Percentiles rank a stretch among this genome's conserved stretches.
These are phyloP conservation scores for Micrasema minimum DNA, from an alignment of 1,140 invertebrate species.

Conservation along the genomic window DNA sequence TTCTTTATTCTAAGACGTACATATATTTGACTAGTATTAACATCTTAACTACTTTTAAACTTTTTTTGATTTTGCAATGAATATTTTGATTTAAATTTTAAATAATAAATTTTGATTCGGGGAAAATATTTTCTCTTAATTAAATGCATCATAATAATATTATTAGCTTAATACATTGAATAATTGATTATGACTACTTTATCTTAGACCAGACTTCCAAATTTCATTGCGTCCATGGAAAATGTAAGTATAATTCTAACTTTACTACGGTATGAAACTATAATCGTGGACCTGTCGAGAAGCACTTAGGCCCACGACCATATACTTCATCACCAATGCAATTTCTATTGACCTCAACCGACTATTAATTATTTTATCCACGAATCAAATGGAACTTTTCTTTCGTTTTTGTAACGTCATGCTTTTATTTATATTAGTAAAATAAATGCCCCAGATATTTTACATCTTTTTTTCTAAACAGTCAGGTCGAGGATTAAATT, in stretches of 20 bases:
- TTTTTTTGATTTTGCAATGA: too few relatives aligned
- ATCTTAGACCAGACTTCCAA: too few relatives aligned
- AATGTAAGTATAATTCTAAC: too few relatives aligned
- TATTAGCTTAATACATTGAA: neutral
- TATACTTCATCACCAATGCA: constrained; percentile 36
- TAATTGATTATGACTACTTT: neutral
- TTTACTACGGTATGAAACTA: constrained; percentile 36
- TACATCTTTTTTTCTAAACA: constrained; percentile 47
- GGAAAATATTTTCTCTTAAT: too few relatives aligned
- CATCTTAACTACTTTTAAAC: neutral
- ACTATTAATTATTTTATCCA: constrained; percentile 41
- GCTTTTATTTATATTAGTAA: constrained; percentile 45
- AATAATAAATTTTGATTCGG: too few relatives aligned
- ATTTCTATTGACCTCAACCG: neutral
- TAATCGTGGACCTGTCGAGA: constrained; percentile 53
- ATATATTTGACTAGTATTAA: constrained; percentile 19
- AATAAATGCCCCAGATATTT: constrained; percentile 55
- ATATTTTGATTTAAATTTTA: too few relatives aligned
- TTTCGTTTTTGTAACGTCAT: constrained; percentile 9
- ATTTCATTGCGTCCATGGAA: constrained; percentile 34
- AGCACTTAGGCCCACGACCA: constrained; percentile 52
- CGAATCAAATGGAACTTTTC: constrained; percentile 44
- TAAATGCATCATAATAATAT: too few relatives aligned
- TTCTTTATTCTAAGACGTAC: constrained; percentile 4
- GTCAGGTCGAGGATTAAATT: constrained; percentile 49